phyloP scores from a whole-genome alignment of 1,140 invertebrate genomes.

The Ceratoteleas bidentatus region DNA sequence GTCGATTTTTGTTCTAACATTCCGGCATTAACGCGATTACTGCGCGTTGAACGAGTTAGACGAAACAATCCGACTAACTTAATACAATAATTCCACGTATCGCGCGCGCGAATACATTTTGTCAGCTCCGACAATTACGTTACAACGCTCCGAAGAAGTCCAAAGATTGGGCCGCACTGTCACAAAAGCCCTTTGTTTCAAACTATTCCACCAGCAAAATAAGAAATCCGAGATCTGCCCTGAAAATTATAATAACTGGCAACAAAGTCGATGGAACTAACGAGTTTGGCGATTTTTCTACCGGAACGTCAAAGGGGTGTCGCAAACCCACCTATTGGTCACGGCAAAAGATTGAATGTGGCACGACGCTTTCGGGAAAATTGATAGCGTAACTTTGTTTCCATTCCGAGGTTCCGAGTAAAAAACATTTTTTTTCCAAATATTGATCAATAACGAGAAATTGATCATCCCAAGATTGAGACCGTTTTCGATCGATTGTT shows the following conservation, averaged over 20 bases:
- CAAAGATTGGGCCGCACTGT: conserved; percentile 7
- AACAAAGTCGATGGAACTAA: conserved; percentile 12
- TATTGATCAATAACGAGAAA: too few relatives aligned
- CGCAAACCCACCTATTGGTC: conserved; percentile 26
- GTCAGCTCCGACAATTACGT: conserved; percentile 18
- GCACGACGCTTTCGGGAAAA: conserved; percentile 34
- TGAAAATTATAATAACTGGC: conserved; percentile 10
- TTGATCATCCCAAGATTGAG: too few relatives aligned
- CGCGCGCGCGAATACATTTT: neutral
- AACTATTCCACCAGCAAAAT: conserved; percentile 4
- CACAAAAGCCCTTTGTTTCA: conserved; percentile 24
- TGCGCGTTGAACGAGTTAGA: too few relatives aligned
- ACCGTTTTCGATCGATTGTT: too few relatives aligned
- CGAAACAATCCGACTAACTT: neutral
- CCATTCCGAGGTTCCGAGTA: conserved; percentile 24
- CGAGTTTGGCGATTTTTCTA: conserved; percentile 2
- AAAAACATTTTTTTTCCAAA: too few relatives aligned
- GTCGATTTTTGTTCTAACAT: too few relatives aligned
- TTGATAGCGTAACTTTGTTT: conserved; percentile 59
- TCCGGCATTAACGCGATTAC: too few relatives aligned
- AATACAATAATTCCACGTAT: neutral
- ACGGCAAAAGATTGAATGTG: conserved; percentile 33
- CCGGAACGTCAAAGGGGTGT: conserved; percentile 1
- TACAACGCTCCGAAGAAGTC: conserved; percentile 14
- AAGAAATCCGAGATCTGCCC: conserved; percentile 1